Percentiles rank a stretch among this genome's conserved stretches.
These are phyloP conservation scores for Micromussa lordhowensis DNA, from an alignment of 92 coral and sea anemone genomes.

Conservation along the genomic window DNA sequence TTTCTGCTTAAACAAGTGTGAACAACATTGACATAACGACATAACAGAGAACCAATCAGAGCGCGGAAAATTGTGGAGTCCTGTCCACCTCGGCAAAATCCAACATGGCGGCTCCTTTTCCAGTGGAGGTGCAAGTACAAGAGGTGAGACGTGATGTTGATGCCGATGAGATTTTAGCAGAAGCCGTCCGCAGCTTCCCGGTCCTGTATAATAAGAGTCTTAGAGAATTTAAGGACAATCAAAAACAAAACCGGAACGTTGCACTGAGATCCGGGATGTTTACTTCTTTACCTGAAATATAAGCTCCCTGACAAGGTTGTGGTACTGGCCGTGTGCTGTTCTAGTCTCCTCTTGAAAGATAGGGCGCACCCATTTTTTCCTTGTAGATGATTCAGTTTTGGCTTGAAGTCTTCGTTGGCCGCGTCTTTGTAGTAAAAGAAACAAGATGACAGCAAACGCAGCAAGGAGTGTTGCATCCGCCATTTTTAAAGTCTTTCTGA, in stretches of 20 bases:
- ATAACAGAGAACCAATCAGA: slow-evolving; percentile 45
- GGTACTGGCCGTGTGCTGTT: too few species aligned
- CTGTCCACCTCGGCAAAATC: background rate
- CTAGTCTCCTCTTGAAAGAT: slow-evolving; percentile 34
- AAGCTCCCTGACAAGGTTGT: too few species aligned
- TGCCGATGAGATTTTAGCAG: background rate
- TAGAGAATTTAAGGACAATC: background rate
- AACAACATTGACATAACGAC: slow-evolving; percentile 47
- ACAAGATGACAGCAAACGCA: slow-evolving; percentile 30
- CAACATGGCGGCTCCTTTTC: slow-evolving; percentile 33
- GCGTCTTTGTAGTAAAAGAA: slow-evolving; percentile 32
- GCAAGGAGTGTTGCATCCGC: slow-evolving; percentile 17
- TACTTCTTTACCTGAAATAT: too few species aligned
- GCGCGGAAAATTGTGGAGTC: slow-evolving; percentile 5
- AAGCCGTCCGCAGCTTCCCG: slow-evolving; percentile 26
- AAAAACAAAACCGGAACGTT: too few species aligned
- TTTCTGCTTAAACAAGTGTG: slow-evolving; percentile 43
- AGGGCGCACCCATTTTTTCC: slow-evolving; percentile 46
- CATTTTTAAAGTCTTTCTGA: background rate
- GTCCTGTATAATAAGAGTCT: slow-evolving; percentile 9
- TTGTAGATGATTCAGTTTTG: slow-evolving; percentile 14
- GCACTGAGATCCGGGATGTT: too few species aligned
- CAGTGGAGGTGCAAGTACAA: too few species aligned
- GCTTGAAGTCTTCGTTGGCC: slow-evolving; percentile 29
- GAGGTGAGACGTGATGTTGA: slow-evolving; percentile 16